phyloP scores from a whole-genome alignment of 2,113 vertebrate species.

The Grantiella picta region DNA sequence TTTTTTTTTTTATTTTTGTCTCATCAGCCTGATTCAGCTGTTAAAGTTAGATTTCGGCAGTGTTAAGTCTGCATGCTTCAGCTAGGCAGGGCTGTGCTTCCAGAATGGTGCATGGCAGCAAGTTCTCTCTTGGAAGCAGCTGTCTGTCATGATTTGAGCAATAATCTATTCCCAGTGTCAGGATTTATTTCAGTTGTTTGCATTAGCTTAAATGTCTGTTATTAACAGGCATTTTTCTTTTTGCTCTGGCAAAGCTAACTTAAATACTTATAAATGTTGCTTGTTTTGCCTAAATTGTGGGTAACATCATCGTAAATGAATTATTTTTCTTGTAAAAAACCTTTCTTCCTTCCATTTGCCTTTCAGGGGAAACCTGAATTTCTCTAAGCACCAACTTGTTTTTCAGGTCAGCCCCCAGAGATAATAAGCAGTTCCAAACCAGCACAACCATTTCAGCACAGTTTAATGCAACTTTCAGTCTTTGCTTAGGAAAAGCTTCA shows the following conservation, averaged over 20 bases:
- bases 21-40: conserved; percentile 17
- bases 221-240: not conserved
- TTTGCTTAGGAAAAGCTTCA: conserved; percentile 35
- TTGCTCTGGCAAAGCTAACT: not conserved
- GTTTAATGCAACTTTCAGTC: conserved; percentile 20
- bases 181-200: not conserved
- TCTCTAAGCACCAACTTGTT: conserved; percentile 45
- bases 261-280: conserved; percentile 15
- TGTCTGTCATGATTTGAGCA: not conserved
- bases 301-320: not conserved
- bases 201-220: not conserved
- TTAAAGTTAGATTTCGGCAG: not conserved
- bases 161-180: not conserved
- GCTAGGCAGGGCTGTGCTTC: not conserved
- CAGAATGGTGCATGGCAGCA: not conserved
- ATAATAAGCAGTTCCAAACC: conserved; percentile 49
- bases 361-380: conserved; percentile 33
- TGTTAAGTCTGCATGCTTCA: not conserved
- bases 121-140: not conserved
- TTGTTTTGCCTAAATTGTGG: conserved; percentile 34
- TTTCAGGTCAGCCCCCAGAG: conserved; percentile 47
- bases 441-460: conserved; percentile 33
- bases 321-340: conserved; percentile 14
- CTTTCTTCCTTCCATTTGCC: conserved; percentile 3
- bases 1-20: not conserved